Evolutionary conservation across 2,113 vertebrate genomes (phyloP).

Genomic region (Phaethornis superciliosus): DNA sequence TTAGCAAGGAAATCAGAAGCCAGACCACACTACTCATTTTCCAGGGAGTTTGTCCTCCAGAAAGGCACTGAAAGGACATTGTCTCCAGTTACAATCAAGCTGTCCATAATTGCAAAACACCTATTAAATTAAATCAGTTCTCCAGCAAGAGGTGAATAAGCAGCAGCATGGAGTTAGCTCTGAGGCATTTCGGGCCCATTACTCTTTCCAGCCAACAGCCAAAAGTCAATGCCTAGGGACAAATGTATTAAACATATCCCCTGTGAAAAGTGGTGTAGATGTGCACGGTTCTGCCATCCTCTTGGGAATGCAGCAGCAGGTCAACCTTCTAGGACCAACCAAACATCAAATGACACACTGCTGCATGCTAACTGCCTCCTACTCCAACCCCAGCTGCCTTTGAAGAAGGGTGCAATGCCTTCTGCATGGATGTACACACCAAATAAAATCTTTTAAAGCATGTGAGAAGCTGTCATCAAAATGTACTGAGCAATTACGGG

Average conservation of each 20-base stretch:
- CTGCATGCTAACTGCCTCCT: not conserved
- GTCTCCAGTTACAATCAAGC: not conserved
- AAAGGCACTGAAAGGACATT: not conserved
- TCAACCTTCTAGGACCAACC: not conserved
- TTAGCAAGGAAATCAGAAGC: not conserved
- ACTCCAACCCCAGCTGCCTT: slow-evolving; percentile 11
- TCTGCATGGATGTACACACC: not conserved
- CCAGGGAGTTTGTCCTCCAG: not conserved
- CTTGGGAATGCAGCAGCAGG: not conserved
- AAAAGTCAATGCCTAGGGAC: not conserved
- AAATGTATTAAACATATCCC: not conserved
- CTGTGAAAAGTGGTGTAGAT: not conserved
- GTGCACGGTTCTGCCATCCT: not conserved
- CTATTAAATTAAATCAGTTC: not conserved
- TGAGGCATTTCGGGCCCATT: not conserved
- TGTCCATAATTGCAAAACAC: not conserved
- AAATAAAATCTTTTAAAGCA: slow-evolving; percentile 48
- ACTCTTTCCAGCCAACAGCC: not conserved
- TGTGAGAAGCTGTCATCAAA: slow-evolving; percentile 55
- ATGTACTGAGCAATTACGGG: slow-evolving; percentile 32
- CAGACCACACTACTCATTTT: not conserved
- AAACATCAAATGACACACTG: not conserved
- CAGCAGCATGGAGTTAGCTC: not conserved
- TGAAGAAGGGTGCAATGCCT: slow-evolving; percentile 48
- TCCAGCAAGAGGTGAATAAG: not conserved